Evolutionary conservation across 1,140 invertebrate genomes (phyloP).

Genomic region (Pseudomyrmex pallidus): DNA sequence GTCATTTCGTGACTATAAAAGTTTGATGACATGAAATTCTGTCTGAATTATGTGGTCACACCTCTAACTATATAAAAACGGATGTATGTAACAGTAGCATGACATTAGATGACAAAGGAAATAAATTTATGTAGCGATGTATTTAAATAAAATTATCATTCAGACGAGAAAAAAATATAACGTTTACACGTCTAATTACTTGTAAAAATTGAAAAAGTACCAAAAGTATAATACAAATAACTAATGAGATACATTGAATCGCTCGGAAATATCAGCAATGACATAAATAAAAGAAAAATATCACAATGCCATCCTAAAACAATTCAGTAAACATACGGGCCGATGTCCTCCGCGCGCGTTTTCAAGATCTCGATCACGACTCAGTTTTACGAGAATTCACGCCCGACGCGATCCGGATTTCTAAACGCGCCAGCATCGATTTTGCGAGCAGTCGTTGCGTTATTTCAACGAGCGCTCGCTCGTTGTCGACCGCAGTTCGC

Average conservation of each 20-base stretch:
- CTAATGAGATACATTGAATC: background rate
- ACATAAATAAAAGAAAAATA: background rate
- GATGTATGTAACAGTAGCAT: background rate
- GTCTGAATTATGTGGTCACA: slow-evolving; percentile 28
- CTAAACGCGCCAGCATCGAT: background rate
- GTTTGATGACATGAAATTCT: slow-evolving; percentile 34
- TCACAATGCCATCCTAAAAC: background rate
- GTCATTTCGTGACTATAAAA: slow-evolving; percentile 47
- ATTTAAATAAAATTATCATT: slow-evolving; percentile 8
- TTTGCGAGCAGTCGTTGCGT: slow-evolving; percentile 20
- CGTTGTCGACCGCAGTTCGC: slow-evolving; percentile 11
- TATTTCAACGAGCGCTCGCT: background rate
- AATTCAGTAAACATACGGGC: background rate
- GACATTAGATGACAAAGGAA: background rate
- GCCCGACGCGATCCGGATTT: background rate
- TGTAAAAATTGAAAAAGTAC: too few species aligned
- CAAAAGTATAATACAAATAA: background rate
- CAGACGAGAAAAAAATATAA: too few species aligned
- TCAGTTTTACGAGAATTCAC: slow-evolving; percentile 8
- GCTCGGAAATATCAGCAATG: too few species aligned
- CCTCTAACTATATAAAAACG: background rate
- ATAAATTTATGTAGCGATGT: background rate
- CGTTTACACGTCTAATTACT: too few species aligned
- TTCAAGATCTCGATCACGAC: background rate
- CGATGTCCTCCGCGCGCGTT: background rate